Evolutionary conservation across 2,797 vertebrate genomes (phyloP).

Genomic region (Cercopithecus petaurista): DNA sequence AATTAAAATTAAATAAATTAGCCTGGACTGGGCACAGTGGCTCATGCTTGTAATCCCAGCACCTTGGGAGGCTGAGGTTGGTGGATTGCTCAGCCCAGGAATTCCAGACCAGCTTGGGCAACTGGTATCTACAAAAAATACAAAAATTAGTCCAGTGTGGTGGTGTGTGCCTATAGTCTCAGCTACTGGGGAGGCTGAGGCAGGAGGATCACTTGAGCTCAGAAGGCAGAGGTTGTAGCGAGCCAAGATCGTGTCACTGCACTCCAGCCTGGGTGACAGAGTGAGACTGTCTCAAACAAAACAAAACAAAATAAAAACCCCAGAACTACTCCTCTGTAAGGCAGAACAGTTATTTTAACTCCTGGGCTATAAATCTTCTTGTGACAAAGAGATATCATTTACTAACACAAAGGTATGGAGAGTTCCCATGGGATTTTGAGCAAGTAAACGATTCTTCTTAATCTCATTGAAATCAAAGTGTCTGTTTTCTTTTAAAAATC

Average conservation of each 20-base stretch:
- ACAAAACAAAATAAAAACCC: too few species aligned
- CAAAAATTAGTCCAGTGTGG: too few species aligned
- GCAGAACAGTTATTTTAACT: background rate
- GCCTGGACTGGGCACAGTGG: background rate
- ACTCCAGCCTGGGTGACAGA: too few species aligned
- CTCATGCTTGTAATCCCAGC: background rate
- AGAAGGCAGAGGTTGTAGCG: too few species aligned
- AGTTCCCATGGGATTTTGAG: background rate
- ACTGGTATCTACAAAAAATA: too few species aligned
- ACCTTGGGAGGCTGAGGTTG: background rate
- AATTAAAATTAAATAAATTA: background rate
- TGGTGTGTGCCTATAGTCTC: too few species aligned
- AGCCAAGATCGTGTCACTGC: too few species aligned
- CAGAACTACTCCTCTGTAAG: too few species aligned
- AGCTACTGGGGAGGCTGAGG: too few species aligned
- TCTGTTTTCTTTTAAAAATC: conserved; percentile 18
- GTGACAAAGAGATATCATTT: background rate
- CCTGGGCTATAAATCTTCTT: background rate
- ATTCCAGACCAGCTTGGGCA: too few species aligned
- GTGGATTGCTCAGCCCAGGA: background rate
- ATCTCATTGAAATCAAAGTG: background rate
- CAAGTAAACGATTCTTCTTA: background rate
- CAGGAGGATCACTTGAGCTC: too few species aligned
- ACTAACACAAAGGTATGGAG: background rate
- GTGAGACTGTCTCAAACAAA: too few species aligned